Evolutionary conservation across 2,113 vertebrate genomes (phyloP), one percentile per base, ranked within the genome.

Genomic region (Periophthalmus modestus): DNA sequence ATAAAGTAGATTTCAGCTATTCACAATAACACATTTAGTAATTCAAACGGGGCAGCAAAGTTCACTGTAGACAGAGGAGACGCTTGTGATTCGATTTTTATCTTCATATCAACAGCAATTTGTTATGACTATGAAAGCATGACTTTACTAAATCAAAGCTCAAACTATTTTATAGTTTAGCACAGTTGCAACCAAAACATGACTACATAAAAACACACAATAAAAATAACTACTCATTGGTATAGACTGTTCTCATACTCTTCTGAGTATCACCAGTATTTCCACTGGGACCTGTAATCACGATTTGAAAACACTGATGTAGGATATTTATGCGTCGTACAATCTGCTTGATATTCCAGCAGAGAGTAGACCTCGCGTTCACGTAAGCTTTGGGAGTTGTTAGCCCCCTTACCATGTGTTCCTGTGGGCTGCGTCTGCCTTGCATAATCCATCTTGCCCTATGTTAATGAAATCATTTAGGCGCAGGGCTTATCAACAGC

Each of bases 391-490:
- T 39, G 33, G 24, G 33, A 54, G 57, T 62, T 71, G 47, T 81
- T 16, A 78, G 73, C 65, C 75, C 54, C 46, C 74, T 43, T 18
- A 66, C 4, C 16, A 69, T 78, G 47, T 0, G 50, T 28, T 66
- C 77, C 24, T 78, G 68, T 75, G 76, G 80, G 68, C 73, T 84
- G 59, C 78, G 73, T 68, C 69, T 63, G 23, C 7, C 50, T 68
- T 67, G 34, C 48, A 28, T 63, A 67, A 74, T 86, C 52, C 70
- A 47, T 78, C 74, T 75, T 48, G 55, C 73, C 66, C 61, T 47
- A 5, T 21, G 39, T 79, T 82, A 85, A 85, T 86, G 46, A 86
- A 87, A 80, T 89, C 59, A 68, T 72, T 86, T 75, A 77, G 54
- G 66, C 61, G 72, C 34, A 21, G 50, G 4, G 75, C 81, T 85